Evolutionary conservation across 2,797 vertebrate species (phyloP).

Genomic region (Eulemur albifrons): DNA sequence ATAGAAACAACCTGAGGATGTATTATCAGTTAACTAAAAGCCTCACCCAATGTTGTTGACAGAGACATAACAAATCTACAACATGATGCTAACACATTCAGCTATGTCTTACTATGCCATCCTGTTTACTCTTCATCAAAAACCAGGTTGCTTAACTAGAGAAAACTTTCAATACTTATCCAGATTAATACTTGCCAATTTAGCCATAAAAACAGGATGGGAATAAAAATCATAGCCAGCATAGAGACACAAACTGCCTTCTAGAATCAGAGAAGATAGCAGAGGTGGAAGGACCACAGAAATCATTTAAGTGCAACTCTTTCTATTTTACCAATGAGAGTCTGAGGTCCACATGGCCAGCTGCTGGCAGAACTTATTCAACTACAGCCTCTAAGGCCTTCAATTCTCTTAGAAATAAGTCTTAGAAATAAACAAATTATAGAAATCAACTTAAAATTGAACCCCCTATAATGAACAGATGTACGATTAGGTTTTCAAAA

Average conservation of each 20-base stretch:
- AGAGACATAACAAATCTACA: not conserved
- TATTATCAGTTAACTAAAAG: not conserved
- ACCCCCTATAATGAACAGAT: not conserved
- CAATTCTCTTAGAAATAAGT: not conserved
- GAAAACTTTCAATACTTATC: not conserved
- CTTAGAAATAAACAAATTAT: not conserved
- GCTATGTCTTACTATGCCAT: not conserved
- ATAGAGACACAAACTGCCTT: slow-evolving; percentile 8
- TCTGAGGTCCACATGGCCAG: not conserved
- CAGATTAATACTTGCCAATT: not conserved
- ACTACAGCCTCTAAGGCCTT: not conserved
- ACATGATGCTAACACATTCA: slow-evolving; percentile 7
- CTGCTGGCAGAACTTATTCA: not conserved
- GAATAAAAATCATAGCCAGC: not conserved
- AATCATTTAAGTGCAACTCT: not conserved
- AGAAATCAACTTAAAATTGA: slow-evolving; percentile 39
- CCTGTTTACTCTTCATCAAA: not conserved
- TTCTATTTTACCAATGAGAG: not conserved
- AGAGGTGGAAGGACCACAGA: not conserved
- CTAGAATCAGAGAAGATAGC: not conserved
- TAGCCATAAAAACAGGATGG: not conserved
- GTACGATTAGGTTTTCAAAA: slow-evolving; percentile 24
- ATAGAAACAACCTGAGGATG: not conserved
- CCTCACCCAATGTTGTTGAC: not conserved
- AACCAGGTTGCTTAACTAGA: not conserved